Evolutionary conservation across 1,140 invertebrate species (phyloP).

Genomic region (Drosophila setifemur): DNA sequence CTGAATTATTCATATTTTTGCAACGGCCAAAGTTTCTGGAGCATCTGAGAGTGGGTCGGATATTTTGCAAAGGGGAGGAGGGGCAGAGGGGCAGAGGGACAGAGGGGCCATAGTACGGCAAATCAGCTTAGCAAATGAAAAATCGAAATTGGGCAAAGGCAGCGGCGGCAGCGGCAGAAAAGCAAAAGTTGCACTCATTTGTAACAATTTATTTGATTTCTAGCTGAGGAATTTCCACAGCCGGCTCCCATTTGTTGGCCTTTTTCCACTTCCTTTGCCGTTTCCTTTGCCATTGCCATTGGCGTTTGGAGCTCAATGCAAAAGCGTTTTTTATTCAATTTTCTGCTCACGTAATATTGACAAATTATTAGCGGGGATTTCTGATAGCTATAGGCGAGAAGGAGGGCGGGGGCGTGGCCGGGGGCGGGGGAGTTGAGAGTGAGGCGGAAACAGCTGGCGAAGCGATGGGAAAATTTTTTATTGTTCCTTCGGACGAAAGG

Average conservation of each 20-base stretch:
- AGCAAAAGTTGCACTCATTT: slow-evolving; percentile 77
- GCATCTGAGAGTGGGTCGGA: neutral
- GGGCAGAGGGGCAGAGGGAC: too few species aligned
- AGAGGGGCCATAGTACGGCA: too few species aligned
- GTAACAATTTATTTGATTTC: slow-evolving; percentile 80
- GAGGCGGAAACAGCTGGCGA: slow-evolving; percentile 46
- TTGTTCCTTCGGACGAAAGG: slow-evolving; percentile 40
- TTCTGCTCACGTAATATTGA: slow-evolving; percentile 82
- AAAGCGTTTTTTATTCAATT: slow-evolving; percentile 81
- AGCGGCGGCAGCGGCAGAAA: neutral
- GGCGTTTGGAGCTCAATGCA: slow-evolving; percentile 49
- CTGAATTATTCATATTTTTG: slow-evolving; percentile 76
- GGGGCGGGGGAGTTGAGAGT: neutral
- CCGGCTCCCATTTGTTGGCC: slow-evolving; percentile 27
- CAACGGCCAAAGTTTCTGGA: slow-evolving; percentile 34
- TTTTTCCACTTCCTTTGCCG: slow-evolving; percentile 7
- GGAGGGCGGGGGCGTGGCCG: too few species aligned
- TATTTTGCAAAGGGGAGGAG: neutral
- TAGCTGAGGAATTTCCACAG: slow-evolving; percentile 30
- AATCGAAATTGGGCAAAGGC: slow-evolving; percentile 52
- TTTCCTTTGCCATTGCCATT: slow-evolving; percentile 1
- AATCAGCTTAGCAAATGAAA: slow-evolving; percentile 77
- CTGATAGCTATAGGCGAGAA: slow-evolving; percentile 63
- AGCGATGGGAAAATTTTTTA: slow-evolving; percentile 43
- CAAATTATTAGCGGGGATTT: slow-evolving; percentile 82